Base-by-base conservation (phyloP, 2,113 vertebrate species). In the Cyprichromis sp. region DNA sequence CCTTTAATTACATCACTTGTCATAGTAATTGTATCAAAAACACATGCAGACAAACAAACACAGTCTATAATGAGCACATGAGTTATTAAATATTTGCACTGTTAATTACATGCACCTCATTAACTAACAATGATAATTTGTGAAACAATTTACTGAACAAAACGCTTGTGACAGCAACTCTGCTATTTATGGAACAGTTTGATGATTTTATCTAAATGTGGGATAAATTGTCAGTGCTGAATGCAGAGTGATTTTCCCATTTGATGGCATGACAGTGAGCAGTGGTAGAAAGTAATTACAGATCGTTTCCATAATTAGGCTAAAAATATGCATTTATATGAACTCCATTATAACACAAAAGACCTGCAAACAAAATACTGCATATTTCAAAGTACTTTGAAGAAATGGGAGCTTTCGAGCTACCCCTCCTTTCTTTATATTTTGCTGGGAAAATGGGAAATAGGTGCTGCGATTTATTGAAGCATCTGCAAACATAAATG, bases 1-100 rank as follows among this genome's bases (percentile, higher is more conserved):
- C 17, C 61, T 90, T 61, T 85, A 90, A 91, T 90, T 88, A 82
- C 50, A 90, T 93, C 84, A 52, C 47, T 90, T 90, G 88, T 91
- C 89, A 90, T 63, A 88, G 83, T 92, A 91, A 92, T 94, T 81
- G 80, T 53, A 84, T 91, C 55, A 84, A 81, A 66, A 63, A 68
- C 21, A 31, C 63, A 52, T 80, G 68, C 84, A 84, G 87, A 83
- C 91, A 91, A 84, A 91, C 88, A 92, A 90, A 88, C 81, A 78
- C 1, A 21, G 24, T 14, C 45, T 53, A 9, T 88, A 90, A 91
- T 86, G 86, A 91, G 24, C 17, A 80, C 71, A 84, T 73, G 53
- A 80, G 71, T 88, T 91, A 91, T 87, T 91, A 91, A 94, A 91
- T 86, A 88, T 91, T 87, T 84, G 40, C 63, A 42, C 53, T 66